Percentiles rank a stretch among this genome's conserved stretches.
phyloP scores from a whole-genome alignment of 2,113 vertebrate species.

The Chiloscyllium plagiosum region DNA sequence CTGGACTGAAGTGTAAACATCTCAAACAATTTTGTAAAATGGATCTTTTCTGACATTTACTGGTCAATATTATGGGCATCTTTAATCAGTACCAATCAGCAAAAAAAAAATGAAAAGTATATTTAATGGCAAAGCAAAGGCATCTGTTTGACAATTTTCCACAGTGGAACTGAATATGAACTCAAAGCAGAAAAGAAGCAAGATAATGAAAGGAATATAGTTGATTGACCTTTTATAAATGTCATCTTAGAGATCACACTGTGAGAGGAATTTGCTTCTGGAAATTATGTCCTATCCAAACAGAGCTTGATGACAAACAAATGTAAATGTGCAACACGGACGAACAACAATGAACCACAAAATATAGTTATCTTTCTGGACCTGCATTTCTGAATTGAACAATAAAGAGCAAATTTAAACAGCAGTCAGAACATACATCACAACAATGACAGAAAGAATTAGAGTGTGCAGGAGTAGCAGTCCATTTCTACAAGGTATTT shows the following conservation, averaged over 20 bases:
- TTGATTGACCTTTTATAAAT: constrained; percentile 31
- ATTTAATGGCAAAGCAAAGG: background rate
- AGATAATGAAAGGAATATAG: background rate
- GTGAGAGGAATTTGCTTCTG: background rate
- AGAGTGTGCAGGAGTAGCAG: background rate
- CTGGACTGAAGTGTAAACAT: background rate
- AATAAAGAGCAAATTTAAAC: background rate
- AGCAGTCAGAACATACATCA: background rate
- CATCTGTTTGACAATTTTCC: background rate
- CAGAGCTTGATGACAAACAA: background rate
- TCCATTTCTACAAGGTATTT: background rate
- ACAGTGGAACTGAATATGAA: background rate
- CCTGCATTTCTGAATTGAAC: too few species aligned
- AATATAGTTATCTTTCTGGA: background rate
- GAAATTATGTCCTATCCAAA: constrained; percentile 15
- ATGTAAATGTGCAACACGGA: background rate
- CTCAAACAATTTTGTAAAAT: background rate
- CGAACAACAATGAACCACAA: background rate
- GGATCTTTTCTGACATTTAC: background rate
- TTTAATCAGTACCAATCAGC: background rate
- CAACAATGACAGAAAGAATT: background rate
- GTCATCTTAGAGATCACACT: background rate
- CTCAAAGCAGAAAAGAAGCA: background rate
- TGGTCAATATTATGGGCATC: background rate
- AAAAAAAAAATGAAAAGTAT: background rate